Conservation (phyloP, 2,888 invertebrate genomes). For the Chesias legatella region DNA sequence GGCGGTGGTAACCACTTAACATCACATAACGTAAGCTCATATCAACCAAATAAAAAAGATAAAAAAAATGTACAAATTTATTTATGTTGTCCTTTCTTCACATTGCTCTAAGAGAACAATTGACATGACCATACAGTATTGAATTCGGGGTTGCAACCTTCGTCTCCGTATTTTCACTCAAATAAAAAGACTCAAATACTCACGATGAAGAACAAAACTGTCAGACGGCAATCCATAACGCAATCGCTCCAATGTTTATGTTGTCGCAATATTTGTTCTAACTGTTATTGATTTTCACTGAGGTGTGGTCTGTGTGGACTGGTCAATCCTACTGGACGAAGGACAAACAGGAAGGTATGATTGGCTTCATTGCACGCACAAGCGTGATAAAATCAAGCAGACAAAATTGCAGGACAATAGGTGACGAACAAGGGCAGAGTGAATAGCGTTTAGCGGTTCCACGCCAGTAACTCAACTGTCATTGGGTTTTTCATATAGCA, state of each 20-base stretch:
- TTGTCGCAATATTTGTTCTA: no score
- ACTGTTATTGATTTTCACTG: constrained; percentile 21
- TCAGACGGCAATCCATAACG: constrained; percentile 49
- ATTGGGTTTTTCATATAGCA: no score
- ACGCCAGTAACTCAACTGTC: no score
- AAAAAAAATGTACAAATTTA: no score
- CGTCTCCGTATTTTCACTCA: not conserved
- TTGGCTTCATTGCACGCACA: constrained; percentile 54
- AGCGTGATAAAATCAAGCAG: constrained; percentile 46
- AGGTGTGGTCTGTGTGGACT: constrained; percentile 40
- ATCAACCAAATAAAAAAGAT: no score
- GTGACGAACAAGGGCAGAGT: constrained; percentile 41
- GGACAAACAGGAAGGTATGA: constrained; percentile 58
- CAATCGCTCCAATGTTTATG: no score
- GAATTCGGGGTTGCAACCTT: no score
- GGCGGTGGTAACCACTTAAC: no score
- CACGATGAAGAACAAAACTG: constrained; percentile 47
- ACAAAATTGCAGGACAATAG: constrained; percentile 48
- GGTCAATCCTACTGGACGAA: constrained; percentile 51
- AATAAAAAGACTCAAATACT: constrained; percentile 36
- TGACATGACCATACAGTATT: no score
- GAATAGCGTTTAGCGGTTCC: constrained; percentile 1
- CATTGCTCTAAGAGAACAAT: no score
- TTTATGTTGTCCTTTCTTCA: no score
- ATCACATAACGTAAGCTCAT: no score